Percentiles rank a stretch among this genome's conserved stretches.
These are phyloP conservation scores for Somateria mollissima DNA, from an alignment of 2,797 vertebrate species.

Conservation along the genomic window DNA sequence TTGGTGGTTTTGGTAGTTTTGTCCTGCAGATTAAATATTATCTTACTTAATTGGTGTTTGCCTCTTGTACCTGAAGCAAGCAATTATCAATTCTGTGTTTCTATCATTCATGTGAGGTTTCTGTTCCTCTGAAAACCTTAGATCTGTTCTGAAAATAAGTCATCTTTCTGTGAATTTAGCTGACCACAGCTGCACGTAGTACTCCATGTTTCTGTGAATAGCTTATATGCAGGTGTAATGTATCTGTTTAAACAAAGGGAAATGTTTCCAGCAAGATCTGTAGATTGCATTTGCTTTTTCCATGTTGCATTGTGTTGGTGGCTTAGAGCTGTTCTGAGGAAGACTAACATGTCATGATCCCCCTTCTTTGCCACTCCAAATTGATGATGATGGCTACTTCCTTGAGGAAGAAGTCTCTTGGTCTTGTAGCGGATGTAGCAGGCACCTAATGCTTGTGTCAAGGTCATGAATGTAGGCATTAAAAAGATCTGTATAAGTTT, in stretches of 20 bases:
- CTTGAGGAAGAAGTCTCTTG: not conserved
- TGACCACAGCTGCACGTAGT: not conserved
- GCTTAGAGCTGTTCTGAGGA: not conserved
- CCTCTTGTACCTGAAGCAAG: not conserved
- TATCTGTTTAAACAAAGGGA: not conserved
- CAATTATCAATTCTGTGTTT: not conserved
- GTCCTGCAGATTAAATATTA: not conserved
- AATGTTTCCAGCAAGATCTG: not conserved
- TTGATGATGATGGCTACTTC: not conserved
- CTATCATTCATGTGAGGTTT: not conserved
- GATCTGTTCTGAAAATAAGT: not conserved
- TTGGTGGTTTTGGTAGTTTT: not conserved
- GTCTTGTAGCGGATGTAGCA: not conserved
- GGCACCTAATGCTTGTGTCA: not conserved
- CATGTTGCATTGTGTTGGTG: not conserved
- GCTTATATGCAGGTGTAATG: not conserved
- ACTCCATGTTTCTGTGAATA: not conserved
- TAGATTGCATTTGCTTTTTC: not conserved
- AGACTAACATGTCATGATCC: not conserved
- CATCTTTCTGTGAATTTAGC: not conserved
- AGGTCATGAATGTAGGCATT: not conserved
- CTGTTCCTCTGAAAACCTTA: not conserved
- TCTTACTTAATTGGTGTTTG: slow-evolving; percentile 26
- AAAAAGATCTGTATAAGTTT: not conserved
- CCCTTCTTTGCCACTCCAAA: not conserved